Conservation (phyloP, 1,140 invertebrate genomes). For the Orius insidiosus region DNA sequence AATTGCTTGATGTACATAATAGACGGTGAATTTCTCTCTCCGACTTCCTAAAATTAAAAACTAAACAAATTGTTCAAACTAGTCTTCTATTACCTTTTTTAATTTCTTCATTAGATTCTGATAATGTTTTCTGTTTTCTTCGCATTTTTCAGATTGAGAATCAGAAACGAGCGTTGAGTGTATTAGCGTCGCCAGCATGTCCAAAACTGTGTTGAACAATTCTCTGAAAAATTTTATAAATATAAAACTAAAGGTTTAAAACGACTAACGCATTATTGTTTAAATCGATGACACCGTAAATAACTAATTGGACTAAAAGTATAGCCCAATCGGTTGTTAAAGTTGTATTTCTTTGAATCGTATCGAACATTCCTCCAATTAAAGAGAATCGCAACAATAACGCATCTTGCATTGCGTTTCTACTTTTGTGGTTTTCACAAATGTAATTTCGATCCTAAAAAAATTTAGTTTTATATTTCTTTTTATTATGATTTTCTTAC, state of each 20-base stretch:
- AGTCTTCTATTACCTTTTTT: conserved; percentile 46
- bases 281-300: conserved; percentile 79
- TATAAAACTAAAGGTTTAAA: not conserved
- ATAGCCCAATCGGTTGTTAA: conserved; percentile 88
- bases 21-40: conserved; percentile 70
- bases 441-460: conserved; percentile 30
- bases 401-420: conserved; percentile 53
- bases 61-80: conserved; percentile 4
- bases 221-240: conserved; percentile 37
- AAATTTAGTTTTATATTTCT: conserved; percentile 5
- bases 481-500: conserved; percentile 26
- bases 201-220: conserved; percentile 83
- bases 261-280: conserved; percentile 62
- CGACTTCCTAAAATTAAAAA: conserved; percentile 48
- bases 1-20: conserved; percentile 73
- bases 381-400: conserved; percentile 76
- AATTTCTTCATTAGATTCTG: conserved; percentile 91
- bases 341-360: conserved; percentile 74
- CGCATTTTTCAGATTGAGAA: conserved; percentile 49
- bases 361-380: conserved; percentile 91
- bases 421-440: conserved; percentile 34
- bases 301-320: conserved; percentile 74
- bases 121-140: conserved; percentile 82
- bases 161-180: conserved; percentile 81
- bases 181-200: conserved; percentile 89